Evolutionary conservation across 2,888 invertebrate species (phyloP).

Genomic region (Tipula unca): DNA sequence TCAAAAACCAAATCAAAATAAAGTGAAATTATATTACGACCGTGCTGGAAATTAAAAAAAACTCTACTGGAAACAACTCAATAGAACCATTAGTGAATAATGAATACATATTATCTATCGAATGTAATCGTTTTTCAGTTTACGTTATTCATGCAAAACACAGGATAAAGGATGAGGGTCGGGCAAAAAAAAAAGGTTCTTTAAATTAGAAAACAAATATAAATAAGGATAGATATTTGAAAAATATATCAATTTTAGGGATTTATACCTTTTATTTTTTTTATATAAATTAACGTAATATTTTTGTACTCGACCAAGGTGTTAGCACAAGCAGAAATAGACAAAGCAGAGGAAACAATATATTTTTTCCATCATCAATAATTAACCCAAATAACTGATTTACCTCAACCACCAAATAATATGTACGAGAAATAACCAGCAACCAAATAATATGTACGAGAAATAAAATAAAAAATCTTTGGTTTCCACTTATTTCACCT

Average conservation of each 20-base stretch:
- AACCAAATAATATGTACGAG: neutral
- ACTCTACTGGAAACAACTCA: neutral
- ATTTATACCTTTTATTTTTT: neutral
- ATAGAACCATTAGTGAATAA: neutral
- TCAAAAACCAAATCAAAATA: neutral
- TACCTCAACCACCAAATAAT: neutral
- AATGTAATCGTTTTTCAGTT: neutral
- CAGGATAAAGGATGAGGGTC: neutral
- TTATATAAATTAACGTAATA: neutral
- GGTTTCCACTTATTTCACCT: neutral
- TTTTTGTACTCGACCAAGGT: neutral
- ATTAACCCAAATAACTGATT: neutral
- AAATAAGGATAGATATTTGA: neutral
- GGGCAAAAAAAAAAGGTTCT: neutral
- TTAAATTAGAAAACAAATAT: neutral
- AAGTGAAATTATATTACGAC: neutral
- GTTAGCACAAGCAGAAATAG: neutral
- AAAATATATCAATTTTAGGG: neutral
- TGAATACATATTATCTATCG: neutral
- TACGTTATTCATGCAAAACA: neutral
- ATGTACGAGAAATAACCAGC: neutral
- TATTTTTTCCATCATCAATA: neutral
- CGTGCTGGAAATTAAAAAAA: neutral
- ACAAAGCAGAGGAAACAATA: neutral
- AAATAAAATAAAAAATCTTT: neutral